A percentile compares a stretch with the other conserved stretches of the same genome.
phyloP scores from a whole-genome alignment of 1,140 invertebrate species.

The Agrilus planipennis region DNA sequence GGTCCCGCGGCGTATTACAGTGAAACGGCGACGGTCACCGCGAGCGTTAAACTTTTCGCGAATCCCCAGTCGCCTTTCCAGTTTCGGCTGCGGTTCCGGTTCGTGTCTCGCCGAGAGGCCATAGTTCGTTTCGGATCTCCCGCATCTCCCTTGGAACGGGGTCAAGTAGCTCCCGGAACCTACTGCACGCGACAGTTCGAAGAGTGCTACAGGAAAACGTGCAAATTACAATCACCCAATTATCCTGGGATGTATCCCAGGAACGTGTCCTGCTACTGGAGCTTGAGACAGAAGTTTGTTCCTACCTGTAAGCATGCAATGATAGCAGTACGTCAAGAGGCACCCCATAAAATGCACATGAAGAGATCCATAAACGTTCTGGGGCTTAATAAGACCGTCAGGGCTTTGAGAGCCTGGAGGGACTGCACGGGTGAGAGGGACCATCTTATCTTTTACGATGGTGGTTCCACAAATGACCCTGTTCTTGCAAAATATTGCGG shows the following conservation, averaged over 20 bases:
- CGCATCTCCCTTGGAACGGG: slow-evolving; percentile 58
- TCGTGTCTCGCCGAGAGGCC: slow-evolving; percentile 58
- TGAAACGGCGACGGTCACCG: slow-evolving; percentile 70
- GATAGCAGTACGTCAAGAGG: slow-evolving; percentile 65
- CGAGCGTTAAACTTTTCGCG: slow-evolving; percentile 58
- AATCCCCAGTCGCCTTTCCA: slow-evolving; percentile 53
- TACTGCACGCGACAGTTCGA: slow-evolving; percentile 81
- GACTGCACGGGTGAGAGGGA: slow-evolving; percentile 72
- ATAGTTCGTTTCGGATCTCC: slow-evolving; percentile 63
- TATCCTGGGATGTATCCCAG: slow-evolving; percentile 84
- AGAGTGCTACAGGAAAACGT: slow-evolving; percentile 72
- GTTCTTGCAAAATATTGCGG: slow-evolving; percentile 79
- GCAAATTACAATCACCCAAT: slow-evolving; percentile 74
- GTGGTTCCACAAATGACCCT: slow-evolving; percentile 62
- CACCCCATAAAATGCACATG: slow-evolving; percentile 58
- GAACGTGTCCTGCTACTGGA: slow-evolving; percentile 75
- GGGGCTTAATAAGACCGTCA: slow-evolving; percentile 53
- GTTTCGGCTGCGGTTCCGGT: slow-evolving; percentile 66
- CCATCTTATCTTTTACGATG: slow-evolving; percentile 76
- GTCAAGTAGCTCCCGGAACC: slow-evolving; percentile 69
- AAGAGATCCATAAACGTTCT: slow-evolving; percentile 50
- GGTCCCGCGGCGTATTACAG: slow-evolving; percentile 72
- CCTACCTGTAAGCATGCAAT: slow-evolving; percentile 80
- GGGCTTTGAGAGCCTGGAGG: slow-evolving; percentile 62
- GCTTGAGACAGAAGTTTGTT: slow-evolving; percentile 65